Evolutionary conservation across 2,888 invertebrate genomes (phyloP).

Genomic region (Dorcus parallelipipedus): DNA sequence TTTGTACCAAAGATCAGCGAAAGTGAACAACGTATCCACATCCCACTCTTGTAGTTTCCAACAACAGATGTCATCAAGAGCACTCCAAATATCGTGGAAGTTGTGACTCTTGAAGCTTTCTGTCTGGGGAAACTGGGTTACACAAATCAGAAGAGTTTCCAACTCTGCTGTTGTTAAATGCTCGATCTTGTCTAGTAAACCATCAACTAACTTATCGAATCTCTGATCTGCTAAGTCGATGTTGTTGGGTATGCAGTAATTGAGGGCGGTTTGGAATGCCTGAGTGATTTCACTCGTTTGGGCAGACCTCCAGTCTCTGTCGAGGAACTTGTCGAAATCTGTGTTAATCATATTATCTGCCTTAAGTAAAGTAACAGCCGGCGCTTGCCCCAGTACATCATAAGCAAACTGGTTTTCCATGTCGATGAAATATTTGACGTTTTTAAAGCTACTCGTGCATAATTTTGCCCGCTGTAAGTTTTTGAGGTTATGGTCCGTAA

Average conservation of each 20-base stretch:
- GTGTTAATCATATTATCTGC: not conserved
- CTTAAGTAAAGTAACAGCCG: not conserved
- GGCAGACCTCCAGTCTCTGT: slow-evolving; percentile 34
- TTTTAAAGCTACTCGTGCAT: not conserved
- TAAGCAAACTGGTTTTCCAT: slow-evolving; percentile 30
- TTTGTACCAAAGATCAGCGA: slow-evolving; percentile 63
- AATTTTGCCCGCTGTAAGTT: not conserved
- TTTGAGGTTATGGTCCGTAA: not conserved
- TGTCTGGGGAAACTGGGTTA: slow-evolving; percentile 55
- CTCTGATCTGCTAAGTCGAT: slow-evolving; percentile 38
- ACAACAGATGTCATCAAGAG: slow-evolving; percentile 64
- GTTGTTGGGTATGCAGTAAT: slow-evolving; percentile 35
- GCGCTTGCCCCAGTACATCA: slow-evolving; percentile 9
- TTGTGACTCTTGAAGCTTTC: slow-evolving; percentile 55
- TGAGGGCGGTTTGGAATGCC: slow-evolving; percentile 34
- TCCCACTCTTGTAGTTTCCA: slow-evolving; percentile 52
- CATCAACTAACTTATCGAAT: slow-evolving; percentile 45
- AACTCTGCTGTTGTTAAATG: slow-evolving; percentile 59
- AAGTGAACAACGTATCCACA: slow-evolving; percentile 54
- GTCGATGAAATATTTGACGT: slow-evolving; percentile 23
- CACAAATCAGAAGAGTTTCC: slow-evolving; percentile 50
- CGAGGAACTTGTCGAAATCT: slow-evolving; percentile 27
- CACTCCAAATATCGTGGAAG: slow-evolving; percentile 63
- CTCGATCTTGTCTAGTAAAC: slow-evolving; percentile 52
- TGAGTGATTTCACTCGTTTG: slow-evolving; percentile 36